phyloP scores from a whole-genome alignment of 2,797 vertebrate genomes.

The Mico argentatus region DNA sequence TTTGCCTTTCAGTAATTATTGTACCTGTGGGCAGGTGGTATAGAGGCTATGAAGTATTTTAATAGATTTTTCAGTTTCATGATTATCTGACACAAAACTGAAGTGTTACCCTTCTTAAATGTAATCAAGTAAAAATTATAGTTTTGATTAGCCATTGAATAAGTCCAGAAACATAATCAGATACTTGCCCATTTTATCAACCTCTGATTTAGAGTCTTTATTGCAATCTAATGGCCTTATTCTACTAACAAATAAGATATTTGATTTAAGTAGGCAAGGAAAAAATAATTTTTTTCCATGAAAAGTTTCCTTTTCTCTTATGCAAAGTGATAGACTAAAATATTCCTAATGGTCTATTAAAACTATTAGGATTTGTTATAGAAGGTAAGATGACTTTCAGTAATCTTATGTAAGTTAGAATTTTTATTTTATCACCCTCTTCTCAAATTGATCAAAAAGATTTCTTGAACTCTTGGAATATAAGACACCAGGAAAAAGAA shows the following conservation, averaged over 20 bases:
- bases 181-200: conserved; percentile 84
- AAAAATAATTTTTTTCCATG: conserved; percentile 66
- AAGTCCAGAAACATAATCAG: conserved; percentile 86
- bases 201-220: conserved; percentile 76
- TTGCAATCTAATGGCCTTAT: conserved; percentile 80
- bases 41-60: conserved; percentile 72
- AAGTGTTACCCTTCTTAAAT: conserved; percentile 74
- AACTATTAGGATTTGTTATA: not conserved
- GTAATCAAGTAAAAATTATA: conserved; percentile 87
- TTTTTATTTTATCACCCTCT: conserved; percentile 30
- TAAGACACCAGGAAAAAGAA: not conserved
- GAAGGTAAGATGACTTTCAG: conserved; percentile 18
- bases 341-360: not conserved
- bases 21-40: conserved; percentile 78
- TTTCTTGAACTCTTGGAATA: not conserved
- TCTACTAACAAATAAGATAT: conserved; percentile 75
- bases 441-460: conserved; percentile 24
- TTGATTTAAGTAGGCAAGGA: conserved; percentile 78
- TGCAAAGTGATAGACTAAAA: conserved; percentile 20
- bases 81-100: conserved; percentile 86
- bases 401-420: not conserved
- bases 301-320: conserved; percentile 57
- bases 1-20: conserved; percentile 71
- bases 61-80: conserved; percentile 79
- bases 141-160: conserved; percentile 87